Conservation (phyloP, 1,140 invertebrate genomes). For the Leptestheria dahalacensis region DNA sequence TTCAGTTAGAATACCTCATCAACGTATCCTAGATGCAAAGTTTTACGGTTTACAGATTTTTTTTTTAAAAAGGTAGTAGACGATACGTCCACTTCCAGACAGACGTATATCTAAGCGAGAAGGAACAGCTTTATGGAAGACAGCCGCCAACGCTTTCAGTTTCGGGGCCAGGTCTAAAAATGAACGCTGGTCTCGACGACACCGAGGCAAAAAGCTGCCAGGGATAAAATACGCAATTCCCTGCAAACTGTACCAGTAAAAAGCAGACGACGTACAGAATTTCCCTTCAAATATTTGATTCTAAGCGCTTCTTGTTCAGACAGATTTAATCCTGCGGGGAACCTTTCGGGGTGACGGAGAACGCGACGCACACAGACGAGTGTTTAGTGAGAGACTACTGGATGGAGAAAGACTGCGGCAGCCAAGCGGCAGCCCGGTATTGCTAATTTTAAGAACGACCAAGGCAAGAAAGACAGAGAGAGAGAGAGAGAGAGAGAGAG, state of each 20-base stretch:
- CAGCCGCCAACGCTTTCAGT: neutral
- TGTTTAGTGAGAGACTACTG: neutral
- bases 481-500: no score
- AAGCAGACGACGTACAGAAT: neutral
- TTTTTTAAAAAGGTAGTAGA: no score
- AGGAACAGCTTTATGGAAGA: neutral
- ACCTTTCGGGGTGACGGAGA: neutral
- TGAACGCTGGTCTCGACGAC: neutral
- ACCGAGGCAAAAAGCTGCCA: neutral
- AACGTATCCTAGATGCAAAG: neutral
- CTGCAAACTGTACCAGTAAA: neutral
- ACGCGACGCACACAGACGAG: neutral
- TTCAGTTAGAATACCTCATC: neutral
- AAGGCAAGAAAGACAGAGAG: neutral
- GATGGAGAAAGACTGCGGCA: neutral
- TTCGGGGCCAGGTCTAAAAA: neutral
- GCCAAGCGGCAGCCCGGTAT: neutral
- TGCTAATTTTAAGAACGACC: neutral
- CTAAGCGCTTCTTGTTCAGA: neutral
- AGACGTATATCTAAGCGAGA: neutral
- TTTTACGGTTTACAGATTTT: neutral
- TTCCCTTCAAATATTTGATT: neutral
- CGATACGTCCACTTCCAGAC: neutral
- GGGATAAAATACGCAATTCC: neutral
- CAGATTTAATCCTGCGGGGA: neutral